Base-by-base conservation (phyloP, 1,140 invertebrate species). In the Ridgeia piscesae region DNA sequence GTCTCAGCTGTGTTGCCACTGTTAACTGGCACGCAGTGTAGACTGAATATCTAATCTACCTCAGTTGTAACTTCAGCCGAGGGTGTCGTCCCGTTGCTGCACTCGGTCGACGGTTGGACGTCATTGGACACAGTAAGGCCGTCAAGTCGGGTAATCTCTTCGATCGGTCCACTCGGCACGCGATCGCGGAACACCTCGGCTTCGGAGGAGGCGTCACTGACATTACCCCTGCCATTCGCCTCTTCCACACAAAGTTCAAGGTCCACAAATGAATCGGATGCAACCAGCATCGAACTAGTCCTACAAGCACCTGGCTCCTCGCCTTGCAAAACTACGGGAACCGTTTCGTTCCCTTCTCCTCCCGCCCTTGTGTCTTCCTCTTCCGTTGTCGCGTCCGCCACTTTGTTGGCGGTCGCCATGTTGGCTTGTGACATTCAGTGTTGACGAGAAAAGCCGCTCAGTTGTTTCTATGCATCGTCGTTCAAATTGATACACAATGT, bases 211-310 rank as follows among this genome's bases (percentile, higher is more conserved):
- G 89, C 89, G 21, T 94, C 92, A 48, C 50, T 88, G 42, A 93
- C 90, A 48, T 91, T 91, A 48, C 58, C 91, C 77, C 31, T 48
- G 33, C 97, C 94, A 93, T 35, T 89, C 27, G 8, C 9, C 88
- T 88, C 33, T 33, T 48, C 89, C 27, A 92, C 33, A 89, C 35
- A 92, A 42, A 33, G 58, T n/a, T 88, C 92, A n/a, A 92, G 88
- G 92, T 97, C 97, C 94, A 97, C 97, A 94, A 97, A 97, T 34
- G 97, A 97, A 94, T 97, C 97, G 11, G 97, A 97, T 14, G 97
- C 97, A 33, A 97, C 96, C 35, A 98, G 96, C 95, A 97, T 97
- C 92, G 97, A 97, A 94, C 97, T 77, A 77, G 58, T 97, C 21
- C 95, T 94, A 11, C 96, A 96, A 91, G 96, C 97, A 34, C 97